phyloP scores from a whole-genome alignment of 2,888 invertebrate genomes.

The Caenorhabditis sinica region DNA sequence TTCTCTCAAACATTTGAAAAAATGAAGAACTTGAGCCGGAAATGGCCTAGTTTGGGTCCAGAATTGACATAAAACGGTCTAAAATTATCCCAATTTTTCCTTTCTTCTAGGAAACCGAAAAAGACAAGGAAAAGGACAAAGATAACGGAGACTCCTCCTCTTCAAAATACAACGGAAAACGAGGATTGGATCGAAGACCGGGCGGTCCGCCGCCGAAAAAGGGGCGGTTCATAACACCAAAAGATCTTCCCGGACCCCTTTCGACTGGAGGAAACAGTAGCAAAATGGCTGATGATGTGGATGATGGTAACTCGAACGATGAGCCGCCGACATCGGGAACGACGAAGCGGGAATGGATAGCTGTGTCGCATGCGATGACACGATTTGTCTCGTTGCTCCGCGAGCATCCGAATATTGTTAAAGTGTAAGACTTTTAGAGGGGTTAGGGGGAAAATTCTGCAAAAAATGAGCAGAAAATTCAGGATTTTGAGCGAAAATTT shows the following conservation, averaged over 20 bases:
- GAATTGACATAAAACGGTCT: too few species aligned
- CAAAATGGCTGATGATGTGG: not conserved
- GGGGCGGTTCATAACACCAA: constrained; percentile 40
- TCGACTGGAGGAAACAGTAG: not conserved
- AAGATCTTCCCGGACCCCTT: constrained; percentile 46
- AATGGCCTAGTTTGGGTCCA: too few species aligned
- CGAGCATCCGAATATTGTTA: constrained; percentile 60
- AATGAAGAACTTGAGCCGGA: too few species aligned
- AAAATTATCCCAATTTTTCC: not conserved
- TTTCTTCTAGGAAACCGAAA: constrained; percentile 10
- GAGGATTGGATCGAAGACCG: not conserved
- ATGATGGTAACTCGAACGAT: constrained; percentile 4
- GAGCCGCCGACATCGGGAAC: not conserved
- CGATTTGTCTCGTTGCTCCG: constrained; percentile 50
- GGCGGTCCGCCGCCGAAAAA: constrained; percentile 55
- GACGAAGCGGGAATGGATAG: constrained; percentile 47
- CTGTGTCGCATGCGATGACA: constrained; percentile 47
- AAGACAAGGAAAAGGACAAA: constrained; percentile 5
- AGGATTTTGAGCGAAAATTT: too few species aligned
- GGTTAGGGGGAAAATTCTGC: too few species aligned
- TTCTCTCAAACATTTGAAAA: too few species aligned
- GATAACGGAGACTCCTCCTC: not conserved
- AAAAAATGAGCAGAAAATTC: too few species aligned
- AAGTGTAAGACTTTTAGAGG: constrained; percentile 44
- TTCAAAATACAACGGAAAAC: constrained; percentile 26